These are phyloP conservation scores for Polyploca ridens DNA, from an alignment of 2,888 invertebrate species.

Conservation along the genomic window DNA sequence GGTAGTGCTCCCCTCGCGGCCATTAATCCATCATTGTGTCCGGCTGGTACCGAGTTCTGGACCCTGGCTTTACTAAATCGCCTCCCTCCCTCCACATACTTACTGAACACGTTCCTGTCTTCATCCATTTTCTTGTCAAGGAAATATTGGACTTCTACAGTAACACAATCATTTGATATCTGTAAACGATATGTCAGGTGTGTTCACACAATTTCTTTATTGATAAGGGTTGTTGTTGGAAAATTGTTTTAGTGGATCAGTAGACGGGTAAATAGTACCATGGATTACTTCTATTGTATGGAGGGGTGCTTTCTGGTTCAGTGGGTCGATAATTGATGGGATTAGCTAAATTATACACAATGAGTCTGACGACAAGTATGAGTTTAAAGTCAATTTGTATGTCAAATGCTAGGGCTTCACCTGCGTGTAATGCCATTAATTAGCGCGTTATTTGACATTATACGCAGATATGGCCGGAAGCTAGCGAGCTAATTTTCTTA, in stretches of 20 bases:
- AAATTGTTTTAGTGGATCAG: conserved; percentile 5
- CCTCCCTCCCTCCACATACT: conserved; percentile 24
- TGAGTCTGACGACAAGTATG: neutral
- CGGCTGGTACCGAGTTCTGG: conserved; percentile 31
- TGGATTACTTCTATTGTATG: neutral
- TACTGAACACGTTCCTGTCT: conserved; percentile 28
- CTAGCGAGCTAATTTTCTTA: too few relatives aligned
- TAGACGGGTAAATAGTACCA: neutral
- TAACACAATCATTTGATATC: conserved; percentile 27
- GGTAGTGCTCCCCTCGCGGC: conserved; percentile 39
- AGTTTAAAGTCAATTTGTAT: neutral
- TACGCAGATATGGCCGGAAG: too few relatives aligned
- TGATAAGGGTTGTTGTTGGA: conserved; percentile 13
- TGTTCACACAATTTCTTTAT: conserved; percentile 18
- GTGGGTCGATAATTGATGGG: neutral
- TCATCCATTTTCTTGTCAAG: conserved; percentile 41
- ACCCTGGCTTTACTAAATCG: conserved; percentile 27
- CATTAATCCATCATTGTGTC: conserved; percentile 73
- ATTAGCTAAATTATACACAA: neutral
- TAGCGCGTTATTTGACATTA: too few relatives aligned
- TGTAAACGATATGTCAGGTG: conserved; percentile 21
- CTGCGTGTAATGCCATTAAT: too few relatives aligned
- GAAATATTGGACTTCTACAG: conserved; percentile 28
- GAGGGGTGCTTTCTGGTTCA: neutral
- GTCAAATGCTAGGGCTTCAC: too few relatives aligned